These are phyloP conservation scores for Cosmorhoe ocellata DNA, from an alignment of 2,888 invertebrate species.

Conservation along the genomic window DNA sequence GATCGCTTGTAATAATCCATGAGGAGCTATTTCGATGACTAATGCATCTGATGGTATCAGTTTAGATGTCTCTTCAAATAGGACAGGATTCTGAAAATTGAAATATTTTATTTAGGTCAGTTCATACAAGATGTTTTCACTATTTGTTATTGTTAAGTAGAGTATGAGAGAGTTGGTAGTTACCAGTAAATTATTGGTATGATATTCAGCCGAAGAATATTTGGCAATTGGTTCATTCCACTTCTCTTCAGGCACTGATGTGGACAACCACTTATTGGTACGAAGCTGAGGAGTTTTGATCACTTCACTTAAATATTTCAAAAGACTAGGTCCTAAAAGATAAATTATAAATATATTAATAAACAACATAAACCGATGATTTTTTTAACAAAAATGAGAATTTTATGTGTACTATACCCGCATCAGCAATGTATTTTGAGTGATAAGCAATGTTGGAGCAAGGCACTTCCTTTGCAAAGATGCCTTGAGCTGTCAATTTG, in stretches of 20 bases:
- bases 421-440: constrained; percentile 88
- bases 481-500: constrained; percentile 53
- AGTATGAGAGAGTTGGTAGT: too few relatives aligned
- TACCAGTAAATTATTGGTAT: constrained; percentile 90
- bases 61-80: constrained; percentile 89
- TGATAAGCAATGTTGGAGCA: constrained; percentile 94
- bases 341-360: too few relatives aligned
- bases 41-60: constrained; percentile 89
- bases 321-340: constrained; percentile 65
- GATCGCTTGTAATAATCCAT: constrained; percentile 91
- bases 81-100: constrained; percentile 75
- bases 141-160: too few relatives aligned
- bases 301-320: constrained; percentile 82
- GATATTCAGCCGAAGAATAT: constrained; percentile 91
- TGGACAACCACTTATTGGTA: constrained; percentile 90
- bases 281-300: constrained; percentile 85
- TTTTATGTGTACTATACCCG: too few relatives aligned
- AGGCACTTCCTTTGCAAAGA: constrained; percentile 62
- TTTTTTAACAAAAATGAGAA: too few relatives aligned
- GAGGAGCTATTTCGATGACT: constrained; percentile 92
- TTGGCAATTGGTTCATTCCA: constrained; percentile 57
- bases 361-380: too few relatives aligned
- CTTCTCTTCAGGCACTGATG: constrained; percentile 85
- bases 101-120: too few relatives aligned
- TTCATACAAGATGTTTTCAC: too few relatives aligned